Evolutionary conservation across 2,113 vertebrate genomes (phyloP).

Genomic region (Colaptes auratus): DNA sequence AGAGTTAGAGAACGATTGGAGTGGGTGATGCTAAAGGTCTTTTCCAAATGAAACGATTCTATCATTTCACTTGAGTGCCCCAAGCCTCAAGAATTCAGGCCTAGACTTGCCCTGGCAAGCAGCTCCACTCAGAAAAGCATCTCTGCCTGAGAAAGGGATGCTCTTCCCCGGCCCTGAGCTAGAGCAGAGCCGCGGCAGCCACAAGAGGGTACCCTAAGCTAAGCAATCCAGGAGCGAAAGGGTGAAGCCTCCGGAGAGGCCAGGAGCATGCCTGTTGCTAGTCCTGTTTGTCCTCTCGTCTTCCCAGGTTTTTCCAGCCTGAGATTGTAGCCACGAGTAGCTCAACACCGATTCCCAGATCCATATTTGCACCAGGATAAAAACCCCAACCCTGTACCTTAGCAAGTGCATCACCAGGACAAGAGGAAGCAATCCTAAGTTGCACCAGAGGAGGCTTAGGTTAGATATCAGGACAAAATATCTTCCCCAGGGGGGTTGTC

Average conservation of each 20-base stretch:
- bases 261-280: neutral
- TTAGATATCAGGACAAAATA: neutral
- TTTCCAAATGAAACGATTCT: no score
- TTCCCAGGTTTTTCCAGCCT: neutral
- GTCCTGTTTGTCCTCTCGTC: neutral
- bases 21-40: no score
- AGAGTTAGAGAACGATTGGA: no score
- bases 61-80: no score
- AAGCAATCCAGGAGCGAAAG: slow-evolving; percentile 24
- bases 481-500: neutral
- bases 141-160: neutral
- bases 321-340: neutral
- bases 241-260: neutral
- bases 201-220: slow-evolving; percentile 69
- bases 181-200: neutral
- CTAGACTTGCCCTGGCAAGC: accelerated
- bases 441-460: neutral
- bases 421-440: neutral
- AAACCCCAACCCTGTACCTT: neutral
- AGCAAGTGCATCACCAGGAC: neutral
- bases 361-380: neutral
- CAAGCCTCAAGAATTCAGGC: neutral
- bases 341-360: neutral
- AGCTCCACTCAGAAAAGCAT: neutral
- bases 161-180: accelerated